Evolutionary conservation across 1,140 invertebrate genomes (phyloP).

Genomic region (Lerema accius): DNA sequence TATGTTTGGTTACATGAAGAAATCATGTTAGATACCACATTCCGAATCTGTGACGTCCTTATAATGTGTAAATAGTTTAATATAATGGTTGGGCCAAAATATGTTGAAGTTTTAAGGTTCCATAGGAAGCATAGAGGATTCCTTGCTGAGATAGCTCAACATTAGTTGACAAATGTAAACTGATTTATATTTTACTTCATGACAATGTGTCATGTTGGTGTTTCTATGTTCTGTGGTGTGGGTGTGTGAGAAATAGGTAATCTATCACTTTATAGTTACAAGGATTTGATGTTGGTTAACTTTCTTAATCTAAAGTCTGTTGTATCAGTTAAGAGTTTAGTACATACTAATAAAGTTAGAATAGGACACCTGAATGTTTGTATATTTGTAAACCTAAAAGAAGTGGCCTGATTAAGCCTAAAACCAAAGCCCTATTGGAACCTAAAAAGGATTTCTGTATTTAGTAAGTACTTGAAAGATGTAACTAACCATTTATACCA

Average conservation of each 20-base stretch:
- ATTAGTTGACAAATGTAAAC: too few species aligned
- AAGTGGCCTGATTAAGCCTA: conserved; percentile 10
- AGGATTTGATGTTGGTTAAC: neutral
- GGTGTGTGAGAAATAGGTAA: neutral
- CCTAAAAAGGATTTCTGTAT: conserved; percentile 9
- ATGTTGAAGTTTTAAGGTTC: neutral
- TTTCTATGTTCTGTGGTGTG: neutral
- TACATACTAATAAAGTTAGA: conserved; percentile 5
- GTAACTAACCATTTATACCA: conserved; percentile 53
- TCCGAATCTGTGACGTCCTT: conserved; percentile 1
- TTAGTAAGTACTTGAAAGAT: conserved; percentile 6
- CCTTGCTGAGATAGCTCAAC: neutral
- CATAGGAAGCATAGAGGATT: neutral
- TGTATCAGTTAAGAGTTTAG: conserved; percentile 8
- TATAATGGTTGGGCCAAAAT: neutral
- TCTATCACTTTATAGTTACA: neutral
- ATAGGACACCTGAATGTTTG: conserved; percentile 9
- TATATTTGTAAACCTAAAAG: conserved; percentile 12
- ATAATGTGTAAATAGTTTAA: neutral
- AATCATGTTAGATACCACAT: conserved; percentile 7
- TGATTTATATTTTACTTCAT: neutral
- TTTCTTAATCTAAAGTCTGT: neutral
- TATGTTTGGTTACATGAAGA: neutral
- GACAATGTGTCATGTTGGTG: neutral
- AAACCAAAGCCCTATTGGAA: conserved; percentile 19